Evolutionary conservation across 2,888 invertebrate species (phyloP).

Genomic region (Scaptomyza cyrtandrae): DNA sequence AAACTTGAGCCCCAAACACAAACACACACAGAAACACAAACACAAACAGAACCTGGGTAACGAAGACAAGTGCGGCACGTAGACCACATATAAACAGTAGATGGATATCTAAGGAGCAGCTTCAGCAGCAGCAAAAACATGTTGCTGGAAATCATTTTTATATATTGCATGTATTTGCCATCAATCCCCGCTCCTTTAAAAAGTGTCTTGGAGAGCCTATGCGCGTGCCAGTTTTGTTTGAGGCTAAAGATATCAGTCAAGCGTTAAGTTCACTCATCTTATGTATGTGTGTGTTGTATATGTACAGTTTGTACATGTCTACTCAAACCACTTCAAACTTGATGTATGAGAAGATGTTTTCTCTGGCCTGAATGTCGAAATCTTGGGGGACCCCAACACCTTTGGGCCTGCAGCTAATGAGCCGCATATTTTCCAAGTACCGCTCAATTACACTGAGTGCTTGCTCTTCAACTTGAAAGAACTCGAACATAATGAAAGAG

Average conservation of each 20-base stretch:
- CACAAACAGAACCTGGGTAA: conserved; percentile 43
- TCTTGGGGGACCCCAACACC: conserved; percentile 48
- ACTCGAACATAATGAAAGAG: neutral
- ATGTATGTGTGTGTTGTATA: conserved; percentile 15
- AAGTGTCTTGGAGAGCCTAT: neutral
- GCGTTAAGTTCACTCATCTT: conserved; percentile 59
- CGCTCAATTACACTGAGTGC: conserved; percentile 79
- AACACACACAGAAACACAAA: conserved; percentile 48
- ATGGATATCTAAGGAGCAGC: conserved; percentile 55
- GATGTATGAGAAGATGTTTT: conserved; percentile 36
- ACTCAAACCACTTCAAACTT: conserved; percentile 22
- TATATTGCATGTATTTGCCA: conserved; percentile 14
- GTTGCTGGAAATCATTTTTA: conserved; percentile 55
- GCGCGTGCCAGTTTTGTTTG: conserved; percentile 64
- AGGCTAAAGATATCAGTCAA: conserved; percentile 74
- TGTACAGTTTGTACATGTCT: conserved; percentile 18
- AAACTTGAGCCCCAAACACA: conserved; percentile 48
- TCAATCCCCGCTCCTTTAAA: neutral
- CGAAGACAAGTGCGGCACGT: conserved; percentile 50
- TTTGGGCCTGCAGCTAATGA: conserved; percentile 68
- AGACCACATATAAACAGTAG: conserved; percentile 51
- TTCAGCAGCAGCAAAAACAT: conserved; percentile 19
- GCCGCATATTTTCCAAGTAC: conserved; percentile 77
- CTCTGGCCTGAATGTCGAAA: conserved; percentile 38
- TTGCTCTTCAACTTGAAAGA: conserved; percentile 35